Evolutionary conservation across 2,888 invertebrate genomes (phyloP), one percentile per base, ranked within the genome.

Genomic region (Phyllotreta cruciferae): DNA sequence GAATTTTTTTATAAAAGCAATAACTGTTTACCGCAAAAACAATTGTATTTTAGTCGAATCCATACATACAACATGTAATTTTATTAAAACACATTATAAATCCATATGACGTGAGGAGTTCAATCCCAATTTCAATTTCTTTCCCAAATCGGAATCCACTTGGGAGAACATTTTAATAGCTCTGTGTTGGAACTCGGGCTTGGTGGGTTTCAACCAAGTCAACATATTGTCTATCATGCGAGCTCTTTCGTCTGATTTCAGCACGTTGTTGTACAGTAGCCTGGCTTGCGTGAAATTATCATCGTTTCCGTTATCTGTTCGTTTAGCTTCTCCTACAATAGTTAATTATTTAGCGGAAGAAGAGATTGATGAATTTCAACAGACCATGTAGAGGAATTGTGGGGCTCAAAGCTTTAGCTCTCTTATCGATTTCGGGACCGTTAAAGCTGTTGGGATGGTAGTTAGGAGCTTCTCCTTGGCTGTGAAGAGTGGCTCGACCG

Each of bases 361-460:
- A n/a, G n/a, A n/a, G n/a, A n/a, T n/a, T n/a, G n/a, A n/a, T n/a
- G n/a, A 24, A 24, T 24, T 49, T 4, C 35, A 2, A 13, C 10
- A 10, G 10, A 53, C 60, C 96, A 53, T 83, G 80, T 0, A 88
- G 74, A 9, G 81, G 80, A 76, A 87, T 87, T 49, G 84, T 82
- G 0, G 88, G 85, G 42, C 85, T 81, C 50, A 89, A 75, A 44
- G 84, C 83, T 65, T 85, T 84, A 0, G 90, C 90, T 4, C 88
- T 83, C 0, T 87, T 85, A 73, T 88, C 87, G 64, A 87, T 87
- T 70, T 89, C 87, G 0, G 97, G 96, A 0, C 98, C 98, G 61
- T 87, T 85, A 83, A 97, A 98, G 68, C 96, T 96, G 83, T 98
- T 98, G 0, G 98, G 98, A 84, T 88, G 96, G 80, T 98, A 98